Percentiles rank a stretch among this genome's conserved stretches.
Evolutionary conservation across 2,113 vertebrate species (phyloP).

Genomic region (Lophotis ruficrista): DNA sequence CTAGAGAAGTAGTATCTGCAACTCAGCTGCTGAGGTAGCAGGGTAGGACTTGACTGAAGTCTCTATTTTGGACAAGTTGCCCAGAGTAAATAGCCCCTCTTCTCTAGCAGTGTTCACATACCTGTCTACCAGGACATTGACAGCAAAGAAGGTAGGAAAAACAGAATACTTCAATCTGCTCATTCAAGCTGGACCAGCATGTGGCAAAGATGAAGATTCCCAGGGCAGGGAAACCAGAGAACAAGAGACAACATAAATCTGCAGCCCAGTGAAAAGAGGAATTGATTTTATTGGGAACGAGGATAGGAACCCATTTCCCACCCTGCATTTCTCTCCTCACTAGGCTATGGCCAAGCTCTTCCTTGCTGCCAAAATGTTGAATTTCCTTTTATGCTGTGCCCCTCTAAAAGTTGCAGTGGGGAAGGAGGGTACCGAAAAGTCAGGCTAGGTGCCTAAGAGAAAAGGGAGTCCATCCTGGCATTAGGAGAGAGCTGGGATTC

Average conservation of each 20-base stretch:
- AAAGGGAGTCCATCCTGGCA: not conserved
- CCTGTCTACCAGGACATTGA: not conserved
- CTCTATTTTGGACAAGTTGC: not conserved
- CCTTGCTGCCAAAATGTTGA: not conserved
- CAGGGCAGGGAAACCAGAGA: not conserved
- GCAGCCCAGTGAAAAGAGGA: not conserved
- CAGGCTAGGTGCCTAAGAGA: not conserved
- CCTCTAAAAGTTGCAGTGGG: not conserved
- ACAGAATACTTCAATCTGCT: not conserved
- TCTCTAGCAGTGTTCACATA: not conserved
- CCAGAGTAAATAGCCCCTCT: not conserved
- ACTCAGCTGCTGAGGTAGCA: not conserved
- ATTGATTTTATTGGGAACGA: not conserved
- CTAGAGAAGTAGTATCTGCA: not conserved
- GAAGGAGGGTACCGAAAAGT: not conserved
- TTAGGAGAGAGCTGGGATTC: not conserved
- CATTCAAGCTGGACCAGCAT: not conserved
- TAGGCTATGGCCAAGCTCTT: not conserved
- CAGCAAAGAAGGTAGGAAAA: not conserved
- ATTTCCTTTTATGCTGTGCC: not conserved
- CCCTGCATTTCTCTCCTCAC: not conserved
- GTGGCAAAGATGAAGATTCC: not conserved
- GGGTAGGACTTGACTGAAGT: not conserved
- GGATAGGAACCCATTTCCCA: not conserved
- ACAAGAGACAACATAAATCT: not conserved